Evolutionary conservation across 2,113 vertebrate genomes (phyloP).

Genomic region (Speoplatyrhinus poulsoni): DNA sequence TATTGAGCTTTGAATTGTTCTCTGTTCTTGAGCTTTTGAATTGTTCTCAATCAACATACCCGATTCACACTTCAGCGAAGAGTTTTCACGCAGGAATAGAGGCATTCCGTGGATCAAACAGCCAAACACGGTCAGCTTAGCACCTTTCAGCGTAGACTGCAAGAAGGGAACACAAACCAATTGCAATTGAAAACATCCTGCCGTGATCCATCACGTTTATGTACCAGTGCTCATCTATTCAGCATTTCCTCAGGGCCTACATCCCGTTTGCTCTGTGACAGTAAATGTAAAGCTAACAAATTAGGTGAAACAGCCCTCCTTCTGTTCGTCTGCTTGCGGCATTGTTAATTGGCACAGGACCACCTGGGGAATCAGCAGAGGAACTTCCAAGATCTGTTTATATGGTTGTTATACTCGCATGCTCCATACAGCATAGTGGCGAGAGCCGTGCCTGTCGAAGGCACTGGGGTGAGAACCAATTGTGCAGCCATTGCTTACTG

Average conservation of each 20-base stretch:
- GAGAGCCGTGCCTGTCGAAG: constrained; percentile 21
- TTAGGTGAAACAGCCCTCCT: constrained; percentile 50
- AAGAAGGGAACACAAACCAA: constrained; percentile 20
- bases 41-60: constrained; percentile 71
- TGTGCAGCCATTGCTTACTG: constrained; percentile 6
- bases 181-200: constrained; percentile 25
- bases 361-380: constrained; percentile 40
- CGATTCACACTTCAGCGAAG: constrained; percentile 86
- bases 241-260: constrained; percentile 40
- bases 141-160: constrained; percentile 86
- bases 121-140: constrained; percentile 91
- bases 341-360: constrained; percentile 54
- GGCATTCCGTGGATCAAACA: constrained; percentile 95
- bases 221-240: constrained; percentile 28
- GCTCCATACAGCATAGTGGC: constrained; percentile 27
- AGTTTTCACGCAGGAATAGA: constrained; percentile 82
- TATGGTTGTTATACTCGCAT: background rate
- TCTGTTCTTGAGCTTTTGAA: too few relatives aligned
- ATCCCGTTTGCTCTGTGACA: constrained; percentile 32
- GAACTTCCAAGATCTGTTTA: constrained; percentile 20
- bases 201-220: constrained; percentile 45
- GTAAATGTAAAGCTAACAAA: constrained; percentile 63
- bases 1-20: too few relatives aligned
- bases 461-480: constrained; percentile 15
- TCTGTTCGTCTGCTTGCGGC: constrained; percentile 56